Evolutionary conservation across 2,113 vertebrate genomes (phyloP), one percentile per base, ranked within the genome.

Genomic region (Plestiodon gilberti): DNA sequence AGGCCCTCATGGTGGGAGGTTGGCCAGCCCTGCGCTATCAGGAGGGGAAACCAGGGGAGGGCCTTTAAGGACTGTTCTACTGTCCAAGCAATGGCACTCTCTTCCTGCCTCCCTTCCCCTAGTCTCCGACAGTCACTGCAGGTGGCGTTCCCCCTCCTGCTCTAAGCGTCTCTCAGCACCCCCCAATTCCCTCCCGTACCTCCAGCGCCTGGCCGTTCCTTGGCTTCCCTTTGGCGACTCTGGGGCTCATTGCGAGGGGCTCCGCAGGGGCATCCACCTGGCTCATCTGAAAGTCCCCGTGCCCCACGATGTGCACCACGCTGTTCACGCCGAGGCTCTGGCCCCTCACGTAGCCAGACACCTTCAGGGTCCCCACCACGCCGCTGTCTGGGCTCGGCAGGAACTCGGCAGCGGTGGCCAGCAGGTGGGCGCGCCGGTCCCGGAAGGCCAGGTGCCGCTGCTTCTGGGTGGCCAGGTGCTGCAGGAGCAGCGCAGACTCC

Each of bases 271-370:
- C 98, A 90, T 99, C 98, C 35, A 99, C 96, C 91, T 99, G 99
- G 84, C 96, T 97, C 90, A 99, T 95, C 95, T 98, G 98, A 94
- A 99, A 99, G 95, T 99, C 98, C 62, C 99, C 99, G 0, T 99
- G 96, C 59, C 99, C 99, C 89, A 96, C 95, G 2, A 99, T 97
- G 89, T 99, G 98, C 85, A 99, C 95, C 90, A 99, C 94, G 82
- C 97, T 97, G 95, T 99, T 98, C 20, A 98, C 98, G 0, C 85
- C 86, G 3, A 99, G 94, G 74, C 96, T 93, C 59, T 94, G 96
- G 1, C 99, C 99, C 25, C 98, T 96, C 78, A 99, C 94, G 40
- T 99, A 99, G 70, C 98, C 99, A 0, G 98, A 98, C 79, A 99
- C 97, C 84, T 96, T 97, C 88, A 99, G 95, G 30, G 98, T 99